These are phyloP conservation scores for Elephas maximus DNA, from an alignment of 2,113 vertebrate species.

Conservation along the genomic window DNA sequence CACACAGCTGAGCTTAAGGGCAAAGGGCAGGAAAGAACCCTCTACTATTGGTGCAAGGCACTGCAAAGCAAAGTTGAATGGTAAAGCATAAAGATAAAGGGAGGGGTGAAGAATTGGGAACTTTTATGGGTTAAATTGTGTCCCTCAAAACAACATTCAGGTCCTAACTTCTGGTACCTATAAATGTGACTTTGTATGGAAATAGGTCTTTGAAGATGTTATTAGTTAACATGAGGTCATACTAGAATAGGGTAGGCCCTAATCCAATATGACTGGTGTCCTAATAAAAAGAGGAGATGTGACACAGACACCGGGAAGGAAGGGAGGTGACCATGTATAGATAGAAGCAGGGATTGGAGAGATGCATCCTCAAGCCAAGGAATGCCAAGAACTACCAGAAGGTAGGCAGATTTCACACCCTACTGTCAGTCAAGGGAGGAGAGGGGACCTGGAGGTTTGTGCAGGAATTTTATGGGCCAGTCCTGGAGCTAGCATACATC, in stretches of 20 bases:
- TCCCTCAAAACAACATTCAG: neutral
- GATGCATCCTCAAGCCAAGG: neutral
- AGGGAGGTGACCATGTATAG: neutral
- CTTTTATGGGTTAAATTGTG: neutral
- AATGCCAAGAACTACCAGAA: neutral
- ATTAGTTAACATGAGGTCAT: neutral
- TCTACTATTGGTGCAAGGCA: neutral
- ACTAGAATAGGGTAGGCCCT: neutral
- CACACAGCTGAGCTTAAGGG: neutral
- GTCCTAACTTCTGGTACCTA: neutral
- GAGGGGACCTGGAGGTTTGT: neutral
- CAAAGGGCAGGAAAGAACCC: neutral
- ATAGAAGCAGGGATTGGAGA: neutral
- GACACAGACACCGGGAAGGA: neutral
- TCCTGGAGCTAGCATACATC: neutral
- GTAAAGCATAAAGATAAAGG: neutral
- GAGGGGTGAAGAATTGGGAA: neutral
- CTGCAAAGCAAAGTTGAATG: neutral
- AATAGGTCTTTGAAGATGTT: neutral
- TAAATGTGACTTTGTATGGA: neutral
- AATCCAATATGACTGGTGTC: neutral
- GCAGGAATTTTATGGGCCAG: neutral
- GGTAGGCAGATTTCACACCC: constrained; percentile 16
- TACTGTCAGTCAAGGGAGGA: neutral
- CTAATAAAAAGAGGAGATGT: neutral